Percentiles rank a stretch among this genome's conserved stretches.
Conservation (phyloP, 2,888 invertebrate genomes). For the Acleris sparsana region DNA sequence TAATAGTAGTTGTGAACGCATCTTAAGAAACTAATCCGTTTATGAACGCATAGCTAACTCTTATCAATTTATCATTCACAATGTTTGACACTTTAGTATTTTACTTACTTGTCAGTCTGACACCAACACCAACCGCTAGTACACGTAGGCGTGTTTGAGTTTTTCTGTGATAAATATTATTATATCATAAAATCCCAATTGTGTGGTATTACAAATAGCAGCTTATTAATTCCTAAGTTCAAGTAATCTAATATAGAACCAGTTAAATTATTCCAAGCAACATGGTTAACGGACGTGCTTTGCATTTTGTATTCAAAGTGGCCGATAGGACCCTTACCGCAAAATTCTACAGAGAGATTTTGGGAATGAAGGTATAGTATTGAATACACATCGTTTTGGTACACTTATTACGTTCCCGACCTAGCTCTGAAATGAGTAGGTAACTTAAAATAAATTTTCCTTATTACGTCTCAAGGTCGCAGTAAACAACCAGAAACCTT, state of each 20-base stretch:
- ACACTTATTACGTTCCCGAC: too few species aligned
- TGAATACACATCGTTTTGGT: too few species aligned
- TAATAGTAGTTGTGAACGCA: conserved; percentile 1
- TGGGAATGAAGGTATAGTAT: conserved; percentile 94
- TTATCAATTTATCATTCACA: background rate
- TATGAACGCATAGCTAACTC: conserved; percentile 12
- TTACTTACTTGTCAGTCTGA: background rate
- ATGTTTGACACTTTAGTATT: background rate
- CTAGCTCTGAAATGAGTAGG: background rate
- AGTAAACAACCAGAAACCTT: conserved; percentile 2
- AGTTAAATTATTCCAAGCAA: conserved; percentile 39
- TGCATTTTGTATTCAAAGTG: conserved; percentile 98
- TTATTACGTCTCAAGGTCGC: conserved; percentile 9
- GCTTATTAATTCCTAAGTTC: background rate
- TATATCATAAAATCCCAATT: conserved; percentile 1
- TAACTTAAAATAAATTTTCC: background rate
- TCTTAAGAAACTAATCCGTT: conserved; percentile 13
- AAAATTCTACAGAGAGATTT: conserved; percentile 93
- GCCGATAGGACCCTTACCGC: conserved; percentile 93
- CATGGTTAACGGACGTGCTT: conserved; percentile 89
- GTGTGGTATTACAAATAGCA: background rate
- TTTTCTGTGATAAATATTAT: conserved; percentile 29
- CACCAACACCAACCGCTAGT: conserved; percentile 2
- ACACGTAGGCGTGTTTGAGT: conserved; percentile 10
- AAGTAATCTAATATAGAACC: conserved; percentile 5